Evolutionary conservation across 2,888 invertebrate genomes (phyloP).

Genomic region (Rhagonycha fulva): DNA sequence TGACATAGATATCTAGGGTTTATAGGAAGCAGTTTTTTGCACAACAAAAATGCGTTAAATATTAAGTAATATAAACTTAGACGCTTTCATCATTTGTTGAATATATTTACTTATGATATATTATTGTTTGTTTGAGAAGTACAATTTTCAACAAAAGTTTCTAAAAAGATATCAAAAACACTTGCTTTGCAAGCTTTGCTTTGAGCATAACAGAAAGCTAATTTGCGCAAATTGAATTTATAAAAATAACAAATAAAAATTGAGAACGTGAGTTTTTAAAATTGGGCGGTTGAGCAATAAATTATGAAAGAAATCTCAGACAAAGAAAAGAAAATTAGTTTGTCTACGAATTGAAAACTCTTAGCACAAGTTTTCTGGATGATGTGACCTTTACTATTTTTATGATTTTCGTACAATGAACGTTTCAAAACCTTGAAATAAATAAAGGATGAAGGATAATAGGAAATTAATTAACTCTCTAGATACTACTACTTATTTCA

Average conservation of each 20-base stretch:
- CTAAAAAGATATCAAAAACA: neutral
- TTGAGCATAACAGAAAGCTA: neutral
- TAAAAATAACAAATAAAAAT: constrained; percentile 11
- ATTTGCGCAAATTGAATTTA: constrained; percentile 1
- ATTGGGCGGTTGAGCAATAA: constrained; percentile 17
- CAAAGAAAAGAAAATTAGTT: constrained; percentile 17
- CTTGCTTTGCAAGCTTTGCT: neutral
- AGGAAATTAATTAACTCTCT: neutral
- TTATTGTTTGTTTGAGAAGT: neutral
- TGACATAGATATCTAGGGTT: constrained; percentile 25
- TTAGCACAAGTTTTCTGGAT: neutral
- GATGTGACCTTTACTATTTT: neutral
- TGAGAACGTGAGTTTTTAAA: constrained; percentile 7
- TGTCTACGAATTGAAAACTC: constrained; percentile 13
- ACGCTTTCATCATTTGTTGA: neutral
- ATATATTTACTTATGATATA: neutral
- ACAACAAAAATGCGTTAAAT: constrained; percentile 15
- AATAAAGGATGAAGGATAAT: neutral
- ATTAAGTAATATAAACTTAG: constrained; percentile 4
- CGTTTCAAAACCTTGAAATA: neutral
- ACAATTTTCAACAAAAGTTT: neutral
- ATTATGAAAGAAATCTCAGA: constrained; percentile 19
- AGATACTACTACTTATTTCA: neutral
- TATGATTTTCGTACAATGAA: neutral
- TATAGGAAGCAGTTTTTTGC: constrained; percentile 18